A percentile compares a stretch with the other conserved stretches of the same genome.
Conservation (phyloP, 2,888 invertebrate genomes). For the Notodonta ziczac region DNA sequence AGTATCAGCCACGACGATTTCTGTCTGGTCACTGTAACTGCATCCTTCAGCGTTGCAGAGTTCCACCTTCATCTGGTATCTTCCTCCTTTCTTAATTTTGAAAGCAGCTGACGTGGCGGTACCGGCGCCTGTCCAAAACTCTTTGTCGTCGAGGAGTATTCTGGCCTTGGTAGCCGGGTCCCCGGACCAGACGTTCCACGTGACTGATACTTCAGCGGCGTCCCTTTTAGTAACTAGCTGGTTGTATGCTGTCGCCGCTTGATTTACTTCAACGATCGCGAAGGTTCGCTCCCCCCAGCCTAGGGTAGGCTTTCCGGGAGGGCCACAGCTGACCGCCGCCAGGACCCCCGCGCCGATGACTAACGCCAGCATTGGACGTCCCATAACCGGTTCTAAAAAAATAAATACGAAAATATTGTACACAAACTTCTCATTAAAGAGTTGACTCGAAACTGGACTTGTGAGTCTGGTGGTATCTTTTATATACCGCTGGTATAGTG, state of each 20-base stretch:
- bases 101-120: conserved; percentile 70
- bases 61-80: conserved; percentile 74
- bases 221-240: conserved; percentile 73
- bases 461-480: conserved; percentile 64
- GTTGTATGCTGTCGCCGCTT: conserved; percentile 80
- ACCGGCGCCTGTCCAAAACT: conserved; percentile 69
- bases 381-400: conserved; percentile 75
- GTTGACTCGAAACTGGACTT: conserved; percentile 67
- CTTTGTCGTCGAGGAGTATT: conserved; percentile 66
- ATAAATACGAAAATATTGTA: conserved; percentile 57
- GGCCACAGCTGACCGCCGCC: conserved; percentile 56
- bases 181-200: conserved; percentile 80
- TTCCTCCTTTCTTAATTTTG: conserved; percentile 76
- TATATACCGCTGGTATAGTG: conserved; percentile 77
- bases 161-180: conserved; percentile 68
- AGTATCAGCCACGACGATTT: conserved; percentile 77
- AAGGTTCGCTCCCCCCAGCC: conserved; percentile 80
- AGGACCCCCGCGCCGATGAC: conserved; percentile 54
- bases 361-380: conserved; percentile 57
- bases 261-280: conserved; percentile 78
- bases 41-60: conserved; percentile 77
- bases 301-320: conserved; percentile 73
- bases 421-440: conserved; percentile 64
- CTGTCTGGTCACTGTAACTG: conserved; percentile 69
- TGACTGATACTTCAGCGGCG: conserved; percentile 75